These are phyloP conservation scores for Trematomus bernacchii DNA, from an alignment of 2,797 vertebrate genomes.

Conservation along the genomic window DNA sequence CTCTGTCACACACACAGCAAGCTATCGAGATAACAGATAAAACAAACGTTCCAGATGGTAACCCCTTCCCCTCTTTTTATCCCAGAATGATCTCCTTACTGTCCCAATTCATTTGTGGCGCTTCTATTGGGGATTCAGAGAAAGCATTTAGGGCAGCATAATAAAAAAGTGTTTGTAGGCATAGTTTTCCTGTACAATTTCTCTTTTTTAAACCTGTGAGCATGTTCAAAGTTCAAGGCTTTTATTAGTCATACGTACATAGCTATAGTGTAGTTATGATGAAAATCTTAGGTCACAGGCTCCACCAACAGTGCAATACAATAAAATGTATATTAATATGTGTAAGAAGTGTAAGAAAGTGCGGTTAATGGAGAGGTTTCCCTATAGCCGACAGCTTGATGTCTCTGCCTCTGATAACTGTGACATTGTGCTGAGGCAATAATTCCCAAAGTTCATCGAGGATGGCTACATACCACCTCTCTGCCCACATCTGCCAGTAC, in stretches of 20 bases:
- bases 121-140: conserved; percentile 22
- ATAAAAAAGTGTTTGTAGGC: not conserved
- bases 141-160: conserved; percentile 10
- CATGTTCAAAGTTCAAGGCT: not conserved
- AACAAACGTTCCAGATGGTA: conserved; percentile 55
- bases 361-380: not conserved
- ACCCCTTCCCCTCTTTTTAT: conserved; percentile 22
- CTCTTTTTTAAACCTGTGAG: not conserved
- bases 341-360: not conserved
- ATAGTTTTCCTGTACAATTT: not conserved
- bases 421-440: conserved; percentile 7
- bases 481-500: conserved; percentile 47
- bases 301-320: too few species aligned
- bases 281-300: too few species aligned
- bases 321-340: not conserved
- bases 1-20: conserved; percentile 18
- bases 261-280: too few species aligned
- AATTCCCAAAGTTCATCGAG: conserved; percentile 48
- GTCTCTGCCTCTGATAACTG: not conserved
- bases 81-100: conserved; percentile 41
- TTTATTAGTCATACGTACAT: too few species aligned
- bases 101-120: conserved; percentile 18
- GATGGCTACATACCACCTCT: conserved; percentile 29
- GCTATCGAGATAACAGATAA: conserved; percentile 40
- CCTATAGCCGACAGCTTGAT: not conserved